These are phyloP conservation scores for Gallirallus australis DNA, from an alignment of 2,797 vertebrate genomes.

Conservation along the genomic window DNA sequence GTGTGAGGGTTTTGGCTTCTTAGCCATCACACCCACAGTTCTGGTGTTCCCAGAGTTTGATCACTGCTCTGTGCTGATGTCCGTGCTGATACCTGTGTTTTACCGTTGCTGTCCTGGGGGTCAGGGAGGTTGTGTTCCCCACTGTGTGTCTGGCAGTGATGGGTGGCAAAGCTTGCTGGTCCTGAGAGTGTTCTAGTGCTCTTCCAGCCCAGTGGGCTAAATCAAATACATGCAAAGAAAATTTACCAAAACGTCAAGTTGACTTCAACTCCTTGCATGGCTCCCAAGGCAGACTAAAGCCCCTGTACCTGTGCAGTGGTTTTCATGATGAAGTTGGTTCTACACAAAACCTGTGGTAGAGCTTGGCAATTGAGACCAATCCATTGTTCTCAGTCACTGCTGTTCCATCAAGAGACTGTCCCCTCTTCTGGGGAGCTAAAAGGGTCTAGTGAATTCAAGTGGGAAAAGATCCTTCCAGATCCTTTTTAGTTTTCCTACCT, in stretches of 20 bases:
- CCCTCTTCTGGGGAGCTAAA: not conserved
- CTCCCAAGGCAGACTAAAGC: not conserved
- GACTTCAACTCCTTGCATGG: fast-evolving
- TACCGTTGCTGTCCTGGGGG: not conserved
- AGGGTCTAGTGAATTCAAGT: not conserved
- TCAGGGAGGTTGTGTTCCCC: not conserved
- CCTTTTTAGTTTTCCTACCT: not conserved
- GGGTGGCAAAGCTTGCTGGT: not conserved
- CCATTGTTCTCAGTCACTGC: fast-evolving
- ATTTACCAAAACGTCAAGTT: not conserved
- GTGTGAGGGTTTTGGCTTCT: not conserved
- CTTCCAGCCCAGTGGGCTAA: fast-evolving
- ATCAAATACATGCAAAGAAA: not conserved
- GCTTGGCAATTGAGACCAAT: not conserved
- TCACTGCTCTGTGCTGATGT: not conserved
- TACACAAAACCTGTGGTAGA: not conserved
- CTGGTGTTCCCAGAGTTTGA: not conserved
- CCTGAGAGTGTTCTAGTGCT: not conserved
- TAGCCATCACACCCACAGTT: fast-evolving
- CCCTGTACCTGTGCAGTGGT: not conserved
- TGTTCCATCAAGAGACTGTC: not conserved
- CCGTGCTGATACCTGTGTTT: fast-evolving
- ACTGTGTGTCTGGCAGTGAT: fast-evolving
- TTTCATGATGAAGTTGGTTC: not conserved
- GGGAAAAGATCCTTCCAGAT: not conserved